Conservation (phyloP, 2,797 vertebrate genomes). For the Sebastes cheni region DNA sequence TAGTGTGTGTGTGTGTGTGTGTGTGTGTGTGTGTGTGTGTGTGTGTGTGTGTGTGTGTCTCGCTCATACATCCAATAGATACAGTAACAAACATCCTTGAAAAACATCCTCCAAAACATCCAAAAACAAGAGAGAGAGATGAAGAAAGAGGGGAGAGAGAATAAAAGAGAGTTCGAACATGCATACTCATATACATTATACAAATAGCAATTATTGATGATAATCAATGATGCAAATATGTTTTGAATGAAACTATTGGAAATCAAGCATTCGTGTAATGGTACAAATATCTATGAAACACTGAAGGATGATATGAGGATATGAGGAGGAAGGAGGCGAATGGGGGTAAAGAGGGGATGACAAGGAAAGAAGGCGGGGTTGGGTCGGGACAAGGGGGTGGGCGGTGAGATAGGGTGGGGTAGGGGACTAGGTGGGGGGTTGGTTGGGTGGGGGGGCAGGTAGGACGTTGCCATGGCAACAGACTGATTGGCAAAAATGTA, state of each 20-base stretch:
- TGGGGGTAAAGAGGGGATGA: constrained; percentile 34
- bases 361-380: constrained; percentile 48
- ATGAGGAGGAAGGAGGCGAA: not conserved
- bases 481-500: constrained; percentile 98
- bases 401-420: not conserved
- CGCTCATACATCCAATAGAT: constrained; percentile 85
- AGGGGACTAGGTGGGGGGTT: not conserved
- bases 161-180: not conserved
- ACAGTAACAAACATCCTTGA: constrained; percentile 87
- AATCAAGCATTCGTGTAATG: not conserved
- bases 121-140: not conserved
- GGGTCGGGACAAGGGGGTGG: constrained; percentile 38
- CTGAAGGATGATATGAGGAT: not conserved
- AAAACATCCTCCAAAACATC: too few species aligned
- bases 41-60: constrained; percentile 49
- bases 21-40: constrained; percentile 37
- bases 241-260: not conserved
- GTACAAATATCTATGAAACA: not conserved
- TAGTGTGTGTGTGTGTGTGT: constrained; percentile 14
- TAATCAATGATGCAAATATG: not conserved
- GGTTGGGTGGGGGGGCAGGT: constrained; percentile 69
- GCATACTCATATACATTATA: not conserved
- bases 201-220: not conserved
- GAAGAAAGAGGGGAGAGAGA: not conserved
- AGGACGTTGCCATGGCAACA: constrained; percentile 94